Evolutionary conservation across 2,113 vertebrate genomes (phyloP), one percentile per base, ranked within the genome.

Genomic region (Dendrocopos noguchii): DNA sequence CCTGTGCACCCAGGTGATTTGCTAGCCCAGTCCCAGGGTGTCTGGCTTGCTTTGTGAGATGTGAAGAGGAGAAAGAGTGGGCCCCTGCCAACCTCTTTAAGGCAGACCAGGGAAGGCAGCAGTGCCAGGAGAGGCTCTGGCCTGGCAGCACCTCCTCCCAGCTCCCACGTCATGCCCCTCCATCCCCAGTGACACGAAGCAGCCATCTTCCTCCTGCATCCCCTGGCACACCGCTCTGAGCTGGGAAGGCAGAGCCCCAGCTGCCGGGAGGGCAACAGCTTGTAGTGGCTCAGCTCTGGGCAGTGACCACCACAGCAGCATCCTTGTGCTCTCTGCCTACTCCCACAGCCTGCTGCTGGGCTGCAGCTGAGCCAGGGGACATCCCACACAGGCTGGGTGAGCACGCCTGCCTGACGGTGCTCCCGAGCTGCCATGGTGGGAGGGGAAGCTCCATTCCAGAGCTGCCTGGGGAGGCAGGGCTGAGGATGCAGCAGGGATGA

Each of bases 241-340:
- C 4, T 18, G 65, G 53, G 67, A 66, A 21, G 39, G 46, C 39
- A 53, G 12, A 81, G 20, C 55, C n/a, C 36, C 0, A 0, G 3
- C 71, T 68, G 4, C 19, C 10, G 3, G 33, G 12, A 91, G 74
- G 47, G 25, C 71, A 82, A 6, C 15, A 70, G 55, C 39, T 91
- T 39, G 28, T 1, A 28, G 70, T 27, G 42, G 83, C 66, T 78
- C 1, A 1, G 55, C 59, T 36, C 57, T 4, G 15, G 55, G 81
- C 64, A 80, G 4, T 27, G 82, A 29, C 87, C 60, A 20, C 0
- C 0, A 1, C 24, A 83, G 31, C 72, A 34, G 50, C 2, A 0
- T 15, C 73, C 71, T 50, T 66, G 0, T 9, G 22, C 36, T 73
- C 55, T 56, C 64, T 25, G 52, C 82, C 31, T 70, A 75, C 78